Evolutionary conservation across 2,113 vertebrate genomes (phyloP), one percentile per base, ranked within the genome.

Genomic region (Riparia riparia): DNA sequence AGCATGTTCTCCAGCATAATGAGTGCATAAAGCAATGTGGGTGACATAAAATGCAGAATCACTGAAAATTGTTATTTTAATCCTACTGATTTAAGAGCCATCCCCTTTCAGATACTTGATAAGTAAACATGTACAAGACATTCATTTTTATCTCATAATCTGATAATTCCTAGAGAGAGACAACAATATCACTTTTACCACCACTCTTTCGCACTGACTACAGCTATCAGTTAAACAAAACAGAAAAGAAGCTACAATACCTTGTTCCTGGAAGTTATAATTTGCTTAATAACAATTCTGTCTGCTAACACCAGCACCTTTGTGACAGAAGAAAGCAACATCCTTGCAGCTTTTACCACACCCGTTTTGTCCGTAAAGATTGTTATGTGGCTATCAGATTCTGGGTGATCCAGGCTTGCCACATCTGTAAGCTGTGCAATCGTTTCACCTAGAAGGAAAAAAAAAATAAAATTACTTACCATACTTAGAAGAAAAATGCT

Each of bases 231-330:
- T 63, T 77, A 53, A 91, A 72, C 5, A 64, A 73, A 76, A 72
- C 6, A 85, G 82, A 82, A 44, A 79, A 44, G 20, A 69, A 92
- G n/a, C 18, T 80, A 89, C 12, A 89, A 84, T 98, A 99, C 99
- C 98, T 99, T 99, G 98, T 99, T 99, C 96, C 99, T 99, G 22
- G 99, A 99, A 81, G 98, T 98, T 97, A 99, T 98, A 97, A 99
- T 99, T 97, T 99, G 99, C 90, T 99, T 99, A 98, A 99, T 99
- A 94, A 99, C 99, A 58, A 99, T 99, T 95, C 98, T 98, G 97
- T 99, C 99, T 32, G 99, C 99, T 82, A 99, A 95, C 68, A 99
- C 98, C 95, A 99, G 97, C 84, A 99, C 99, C 96, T 99, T 99
- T 26, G 99, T 99, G 97, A 99, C 99, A 9, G 99, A 99, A 61